Evolutionary conservation across 2,797 vertebrate genomes (phyloP).

Genomic region (Decapterus maruadsi): DNA sequence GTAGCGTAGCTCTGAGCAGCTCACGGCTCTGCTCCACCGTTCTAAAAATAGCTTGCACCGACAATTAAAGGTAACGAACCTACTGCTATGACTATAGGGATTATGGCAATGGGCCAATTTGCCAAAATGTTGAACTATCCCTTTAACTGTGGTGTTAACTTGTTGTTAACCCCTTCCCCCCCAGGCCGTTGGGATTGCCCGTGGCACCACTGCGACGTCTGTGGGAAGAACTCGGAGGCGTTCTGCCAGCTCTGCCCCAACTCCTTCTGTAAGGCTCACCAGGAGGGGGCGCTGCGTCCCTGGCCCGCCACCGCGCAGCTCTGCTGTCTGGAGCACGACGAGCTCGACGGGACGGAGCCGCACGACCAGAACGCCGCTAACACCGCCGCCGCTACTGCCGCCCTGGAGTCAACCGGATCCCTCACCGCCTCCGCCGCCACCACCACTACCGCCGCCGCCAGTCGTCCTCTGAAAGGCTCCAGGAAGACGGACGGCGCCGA

Average conservation of each 20-base stretch:
- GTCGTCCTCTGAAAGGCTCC: conserved; percentile 68
- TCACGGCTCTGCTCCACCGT: too few species aligned
- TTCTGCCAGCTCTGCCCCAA: conserved; percentile 99
- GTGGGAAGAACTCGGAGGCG: conserved; percentile 92
- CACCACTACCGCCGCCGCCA: not conserved
- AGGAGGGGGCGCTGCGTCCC: conserved; percentile 88
- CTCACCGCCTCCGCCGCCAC: conserved; percentile 8
- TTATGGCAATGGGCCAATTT: too few species aligned
- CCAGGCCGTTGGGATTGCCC: conserved; percentile 99
- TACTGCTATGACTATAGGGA: too few species aligned
- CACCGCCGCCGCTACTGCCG: too few species aligned
- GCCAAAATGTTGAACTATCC: too few species aligned
- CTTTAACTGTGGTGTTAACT: not conserved
- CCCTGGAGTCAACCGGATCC: conserved; percentile 31
- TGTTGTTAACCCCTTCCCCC: rapidly evolving
- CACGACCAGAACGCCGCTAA: conserved; percentile 38
- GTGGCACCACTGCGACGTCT: conserved; percentile 99
- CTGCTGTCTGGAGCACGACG: conserved; percentile 94
- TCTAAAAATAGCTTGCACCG: too few species aligned
- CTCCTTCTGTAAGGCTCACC: conserved; percentile 96
- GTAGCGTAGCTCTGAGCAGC: too few species aligned
- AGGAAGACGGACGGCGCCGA: conserved; percentile 66
- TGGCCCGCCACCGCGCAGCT: conserved; percentile 85
- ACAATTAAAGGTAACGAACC: too few species aligned
- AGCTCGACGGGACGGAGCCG: conserved; percentile 66